phyloP scores from a whole-genome alignment of 64 coral and sea anemone genomes.

The Astreopora myriophthalma region DNA sequence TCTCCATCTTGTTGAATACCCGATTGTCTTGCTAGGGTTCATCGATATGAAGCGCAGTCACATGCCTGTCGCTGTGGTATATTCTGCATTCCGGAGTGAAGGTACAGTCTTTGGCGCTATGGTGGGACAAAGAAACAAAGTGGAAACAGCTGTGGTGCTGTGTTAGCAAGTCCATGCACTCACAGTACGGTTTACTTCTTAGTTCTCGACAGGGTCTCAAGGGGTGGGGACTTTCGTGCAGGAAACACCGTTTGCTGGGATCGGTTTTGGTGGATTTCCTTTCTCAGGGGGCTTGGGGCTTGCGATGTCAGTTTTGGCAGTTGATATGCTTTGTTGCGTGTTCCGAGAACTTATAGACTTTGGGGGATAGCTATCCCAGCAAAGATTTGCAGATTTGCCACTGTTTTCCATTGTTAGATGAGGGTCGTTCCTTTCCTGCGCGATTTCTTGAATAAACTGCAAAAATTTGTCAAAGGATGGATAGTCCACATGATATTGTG shows the following conservation, averaged over 20 bases:
- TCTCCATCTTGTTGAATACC: not conserved
- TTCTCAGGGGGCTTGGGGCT: not conserved
- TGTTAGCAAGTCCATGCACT: not conserved
- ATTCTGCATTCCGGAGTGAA: not conserved
- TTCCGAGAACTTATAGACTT: not conserved
- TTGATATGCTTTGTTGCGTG: not conserved
- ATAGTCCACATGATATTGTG: not conserved
- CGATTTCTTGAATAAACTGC: not conserved
- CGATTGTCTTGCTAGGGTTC: not conserved
- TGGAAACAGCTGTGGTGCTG: constrained; percentile 22
- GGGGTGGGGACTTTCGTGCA: not conserved
- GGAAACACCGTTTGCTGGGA: not conserved
- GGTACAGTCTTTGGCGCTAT: constrained; percentile 6
- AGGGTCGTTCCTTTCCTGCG: not conserved
- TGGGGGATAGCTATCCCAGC: not conserved
- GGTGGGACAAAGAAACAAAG: not conserved
- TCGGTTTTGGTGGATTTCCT: not conserved
- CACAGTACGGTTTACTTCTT: not conserved
- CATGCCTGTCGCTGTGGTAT: not conserved
- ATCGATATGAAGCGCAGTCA: constrained; percentile 4
- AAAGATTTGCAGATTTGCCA: not conserved
- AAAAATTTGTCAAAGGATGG: not conserved
- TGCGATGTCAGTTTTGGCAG: not conserved
- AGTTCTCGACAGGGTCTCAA: not conserved
- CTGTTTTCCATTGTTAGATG: not conserved